A percentile compares a stretch with the other conserved stretches of the same genome.
phyloP scores from a whole-genome alignment of 2,888 invertebrate genomes.

The Lydus trimaculatus region DNA sequence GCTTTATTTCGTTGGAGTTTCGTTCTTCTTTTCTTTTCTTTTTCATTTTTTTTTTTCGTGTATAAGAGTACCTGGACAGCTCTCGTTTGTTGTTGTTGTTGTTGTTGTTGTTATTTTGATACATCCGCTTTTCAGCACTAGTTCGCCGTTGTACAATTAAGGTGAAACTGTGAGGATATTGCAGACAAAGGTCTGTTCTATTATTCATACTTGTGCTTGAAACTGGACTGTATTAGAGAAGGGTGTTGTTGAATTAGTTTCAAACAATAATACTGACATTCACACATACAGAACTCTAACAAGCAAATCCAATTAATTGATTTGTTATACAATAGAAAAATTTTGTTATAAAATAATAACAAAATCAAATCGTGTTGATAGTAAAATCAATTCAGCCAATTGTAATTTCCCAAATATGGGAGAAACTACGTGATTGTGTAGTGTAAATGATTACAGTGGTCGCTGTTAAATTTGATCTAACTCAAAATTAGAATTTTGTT shows the following conservation, averaged over 20 bases:
- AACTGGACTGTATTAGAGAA: slow-evolving; percentile 18
- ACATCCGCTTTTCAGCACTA: not conserved
- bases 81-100: too few relatives aligned
- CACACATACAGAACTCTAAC: not conserved
- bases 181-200: slow-evolving; percentile 29
- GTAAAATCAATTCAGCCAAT: too few relatives aligned
- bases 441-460: too few relatives aligned
- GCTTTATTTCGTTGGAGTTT: not conserved
- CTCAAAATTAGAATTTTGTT: too few relatives aligned
- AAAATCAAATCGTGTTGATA: too few relatives aligned
- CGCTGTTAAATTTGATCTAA: not conserved
- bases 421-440: too few relatives aligned
- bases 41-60: too few relatives aligned
- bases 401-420: too few relatives aligned
- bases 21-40: not conserved
- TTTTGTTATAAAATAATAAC: too few relatives aligned
- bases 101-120: not conserved
- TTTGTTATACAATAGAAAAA: slow-evolving; percentile 36
- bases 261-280: slow-evolving; percentile 3
- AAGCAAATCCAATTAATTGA: too few relatives aligned
- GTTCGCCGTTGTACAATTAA: slow-evolving; percentile 24
- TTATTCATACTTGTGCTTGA: slow-evolving; percentile 24
- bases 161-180: slow-evolving; percentile 29
- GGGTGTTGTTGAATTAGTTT: slow-evolving; percentile 24
- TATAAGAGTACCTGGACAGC: too few relatives aligned